phyloP scores from a whole-genome alignment of 1,140 invertebrate species.

The Drosophila tsacasi region DNA sequence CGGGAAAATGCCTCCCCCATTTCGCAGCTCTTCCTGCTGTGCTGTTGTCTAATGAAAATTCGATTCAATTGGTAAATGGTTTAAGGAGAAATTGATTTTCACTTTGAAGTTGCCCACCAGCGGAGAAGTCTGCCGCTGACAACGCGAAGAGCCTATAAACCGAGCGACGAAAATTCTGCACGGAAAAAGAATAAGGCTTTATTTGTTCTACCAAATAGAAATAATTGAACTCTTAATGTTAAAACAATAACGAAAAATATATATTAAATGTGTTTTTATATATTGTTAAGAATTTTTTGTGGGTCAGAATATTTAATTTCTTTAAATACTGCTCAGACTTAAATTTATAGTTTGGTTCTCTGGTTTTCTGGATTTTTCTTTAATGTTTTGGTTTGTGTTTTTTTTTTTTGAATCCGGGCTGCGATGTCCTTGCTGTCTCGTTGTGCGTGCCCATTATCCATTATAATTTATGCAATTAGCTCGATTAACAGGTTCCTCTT shows the following conservation, averaged over 20 bases:
- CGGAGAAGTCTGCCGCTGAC: constrained; percentile 59
- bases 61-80: constrained; percentile 72
- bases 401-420: constrained; percentile 17
- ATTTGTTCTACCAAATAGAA: not conserved
- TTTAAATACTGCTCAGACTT: not conserved
- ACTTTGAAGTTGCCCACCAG: constrained; percentile 60
- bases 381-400: constrained; percentile 3
- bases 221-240: not conserved
- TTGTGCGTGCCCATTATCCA: constrained; percentile 56
- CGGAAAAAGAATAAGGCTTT: not conserved
- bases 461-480: constrained; percentile 82
- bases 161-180: not conserved
- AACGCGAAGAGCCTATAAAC: constrained; percentile 17
- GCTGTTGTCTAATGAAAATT: constrained; percentile 69
- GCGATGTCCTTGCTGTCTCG: constrained; percentile 27
- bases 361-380: not conserved
- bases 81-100: constrained; percentile 75
- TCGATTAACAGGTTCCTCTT: constrained; percentile 75
- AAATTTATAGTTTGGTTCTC: not conserved
- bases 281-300: not conserved
- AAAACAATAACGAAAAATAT: not conserved
- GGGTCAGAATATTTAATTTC: not conserved
- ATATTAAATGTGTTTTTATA: too few relatives aligned
- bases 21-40: constrained; percentile 36
- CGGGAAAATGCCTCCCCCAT: not conserved